phyloP scores from a whole-genome alignment of 2,888 invertebrate species.

The Pristionchus exspectatus region DNA sequence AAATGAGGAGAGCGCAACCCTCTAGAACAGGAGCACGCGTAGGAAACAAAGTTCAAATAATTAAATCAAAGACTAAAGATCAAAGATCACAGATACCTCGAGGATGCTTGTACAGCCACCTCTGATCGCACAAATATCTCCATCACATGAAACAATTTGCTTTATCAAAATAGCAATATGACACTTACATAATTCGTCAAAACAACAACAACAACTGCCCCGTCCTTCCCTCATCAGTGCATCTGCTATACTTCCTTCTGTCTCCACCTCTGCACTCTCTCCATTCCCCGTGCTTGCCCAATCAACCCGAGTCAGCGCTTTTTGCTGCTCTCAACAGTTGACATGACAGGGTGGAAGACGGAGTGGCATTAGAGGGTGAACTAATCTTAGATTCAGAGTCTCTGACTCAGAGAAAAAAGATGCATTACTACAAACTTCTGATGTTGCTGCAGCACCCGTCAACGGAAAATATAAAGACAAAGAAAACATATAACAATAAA shows the following conservation, averaged over 20 bases:
- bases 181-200: too few relatives aligned
- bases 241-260: background rate
- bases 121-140: background rate
- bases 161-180: background rate
- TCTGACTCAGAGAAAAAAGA: background rate
- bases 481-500: background rate
- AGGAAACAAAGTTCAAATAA: background rate
- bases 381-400: background rate
- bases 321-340: background rate
- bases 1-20: background rate
- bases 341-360: background rate
- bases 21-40: background rate
- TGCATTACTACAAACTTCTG: background rate
- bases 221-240: background rate
- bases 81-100: slow-evolving; percentile 23
- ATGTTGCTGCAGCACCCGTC: slow-evolving; percentile 10
- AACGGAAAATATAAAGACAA: background rate
- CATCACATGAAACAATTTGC: background rate
- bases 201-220: background rate
- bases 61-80: background rate
- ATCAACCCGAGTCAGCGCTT: background rate
- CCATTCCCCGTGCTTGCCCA: background rate
- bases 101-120: slow-evolving; percentile 29
- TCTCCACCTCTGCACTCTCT: slow-evolving; percentile 11
- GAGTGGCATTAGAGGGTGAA: background rate